Evolutionary conservation across 2,113 vertebrate species (phyloP), one percentile per base, ranked within the genome.

Genomic region (Brienomyrus longianalis): DNA sequence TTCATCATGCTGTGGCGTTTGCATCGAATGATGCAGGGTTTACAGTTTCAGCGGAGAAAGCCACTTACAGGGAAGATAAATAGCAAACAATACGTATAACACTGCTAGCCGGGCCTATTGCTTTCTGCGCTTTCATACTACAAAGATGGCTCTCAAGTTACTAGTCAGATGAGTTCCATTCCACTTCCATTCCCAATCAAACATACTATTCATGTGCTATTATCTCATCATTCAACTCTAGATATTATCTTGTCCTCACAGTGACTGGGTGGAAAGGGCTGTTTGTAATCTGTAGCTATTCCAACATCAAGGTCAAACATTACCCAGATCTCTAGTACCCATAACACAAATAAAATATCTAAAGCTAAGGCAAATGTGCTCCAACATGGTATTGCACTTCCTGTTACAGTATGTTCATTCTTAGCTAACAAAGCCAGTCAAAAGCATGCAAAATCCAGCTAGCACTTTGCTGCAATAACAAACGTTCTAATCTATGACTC

Each of bases 61-160:
- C 89, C 91, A 91, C 93, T 94, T 93, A 93, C 92, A 94, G 90
- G 84, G 90, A 83, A 92, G 86, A 94, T 93, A 94, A 95, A 94
- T 90, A 94, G 91, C 93, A 95, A 93, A 92, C 88, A 94, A 93
- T 92, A 92, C 88, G 90, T 91, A 90, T 91, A 91, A 90, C 87
- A 90, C 21, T 90, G 90, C 83, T 85, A 52, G 90, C n/a, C 7
- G 13, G 35, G 92, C 93, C 90, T 89, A 88, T 77, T 89, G 89
- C 85, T 89, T 89, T 88, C 90, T 77, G 88, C 39, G 84, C 88
- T 92, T 93, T 95, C 93, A 90, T 80, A 51, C 94, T 94, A 92
- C 94, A 91, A 84, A 92, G 87, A 83, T 70, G 77, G 91, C 92
- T 93, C 92, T 88, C 90, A 52, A 91, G 83, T 92, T 89, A 90